Conservation (phyloP, 2,113 vertebrate genomes). For the Gymnocephalus cernua region DNA sequence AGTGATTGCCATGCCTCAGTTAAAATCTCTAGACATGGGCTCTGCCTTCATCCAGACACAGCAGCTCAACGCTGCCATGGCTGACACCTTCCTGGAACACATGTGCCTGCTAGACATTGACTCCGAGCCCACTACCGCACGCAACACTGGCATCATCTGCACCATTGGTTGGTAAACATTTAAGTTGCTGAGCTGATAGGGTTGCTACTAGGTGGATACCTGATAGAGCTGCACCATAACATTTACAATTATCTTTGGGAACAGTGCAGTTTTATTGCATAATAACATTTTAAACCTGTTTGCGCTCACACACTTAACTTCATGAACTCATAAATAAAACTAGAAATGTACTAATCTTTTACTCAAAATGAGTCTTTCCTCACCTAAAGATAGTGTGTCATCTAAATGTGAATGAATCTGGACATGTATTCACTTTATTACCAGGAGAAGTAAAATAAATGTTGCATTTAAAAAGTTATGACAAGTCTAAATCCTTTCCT, state of each 20-base stretch:
- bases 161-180: constrained; percentile 90
- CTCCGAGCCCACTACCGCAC: constrained; percentile 92
- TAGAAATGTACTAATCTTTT: not conserved
- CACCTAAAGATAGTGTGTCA: not conserved
- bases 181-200: not conserved
- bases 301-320: not conserved
- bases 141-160: constrained; percentile 99
- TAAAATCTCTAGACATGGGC: constrained; percentile 87
- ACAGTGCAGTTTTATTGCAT: not conserved
- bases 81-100: constrained; percentile 97
- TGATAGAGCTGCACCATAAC: not conserved
- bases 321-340: not conserved
- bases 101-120: constrained; percentile 98
- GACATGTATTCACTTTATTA: not conserved
- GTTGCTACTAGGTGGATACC: not conserved
- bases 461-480: not conserved
- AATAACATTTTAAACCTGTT: not conserved
- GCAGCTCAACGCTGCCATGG: constrained; percentile 96
- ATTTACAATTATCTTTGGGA: not conserved
- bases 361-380: not conserved
- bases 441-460: not conserved
- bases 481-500: not conserved
- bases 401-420: no score
- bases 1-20: constrained; percentile 79
- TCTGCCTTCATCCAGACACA: constrained; percentile 96